A percentile compares a stretch with the other conserved stretches of the same genome.
Conservation (phyloP, 2,888 invertebrate species). For the Ophraella communa region DNA sequence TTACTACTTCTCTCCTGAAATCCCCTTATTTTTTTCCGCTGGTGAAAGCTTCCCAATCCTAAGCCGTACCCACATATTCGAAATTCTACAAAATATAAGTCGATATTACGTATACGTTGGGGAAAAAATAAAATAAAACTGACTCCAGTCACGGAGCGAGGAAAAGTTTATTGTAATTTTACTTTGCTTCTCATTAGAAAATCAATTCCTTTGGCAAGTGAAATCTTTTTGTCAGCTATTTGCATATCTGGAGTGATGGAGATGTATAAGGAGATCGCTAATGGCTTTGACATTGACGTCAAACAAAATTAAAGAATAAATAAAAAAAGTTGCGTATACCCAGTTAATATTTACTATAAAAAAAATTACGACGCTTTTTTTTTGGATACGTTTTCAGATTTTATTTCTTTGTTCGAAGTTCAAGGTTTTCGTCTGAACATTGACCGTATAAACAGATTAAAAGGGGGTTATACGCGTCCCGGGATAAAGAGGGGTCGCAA, state of each 20-base stretch:
- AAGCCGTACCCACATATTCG: not conserved
- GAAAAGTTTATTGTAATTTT: conserved; percentile 20
- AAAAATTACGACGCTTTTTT: not conserved
- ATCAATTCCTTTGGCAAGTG: conserved; percentile 13
- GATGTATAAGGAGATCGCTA: not conserved
- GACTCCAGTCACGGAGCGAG: not conserved
- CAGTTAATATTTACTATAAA: not conserved
- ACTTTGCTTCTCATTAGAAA: conserved; percentile 20
- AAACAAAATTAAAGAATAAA: conserved; percentile 4
- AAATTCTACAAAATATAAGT: not conserved
- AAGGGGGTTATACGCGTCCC: not conserved
- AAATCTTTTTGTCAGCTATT: conserved; percentile 5
- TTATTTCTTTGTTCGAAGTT: not conserved
- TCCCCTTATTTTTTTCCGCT: not conserved
- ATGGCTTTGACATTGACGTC: conserved; percentile 2
- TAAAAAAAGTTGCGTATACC: not conserved
- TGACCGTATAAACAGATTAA: not conserved
- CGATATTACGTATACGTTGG: not conserved
- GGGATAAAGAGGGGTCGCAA: not conserved
- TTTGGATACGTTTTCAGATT: not conserved
- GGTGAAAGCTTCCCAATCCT: not conserved
- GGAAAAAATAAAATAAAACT: not conserved
- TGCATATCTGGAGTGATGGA: conserved; percentile 1
- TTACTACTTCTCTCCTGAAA: not conserved
- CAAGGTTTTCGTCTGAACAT: not conserved